Evolutionary conservation across 2,113 vertebrate genomes (phyloP).

Genomic region (Tupaia chinensis): DNA sequence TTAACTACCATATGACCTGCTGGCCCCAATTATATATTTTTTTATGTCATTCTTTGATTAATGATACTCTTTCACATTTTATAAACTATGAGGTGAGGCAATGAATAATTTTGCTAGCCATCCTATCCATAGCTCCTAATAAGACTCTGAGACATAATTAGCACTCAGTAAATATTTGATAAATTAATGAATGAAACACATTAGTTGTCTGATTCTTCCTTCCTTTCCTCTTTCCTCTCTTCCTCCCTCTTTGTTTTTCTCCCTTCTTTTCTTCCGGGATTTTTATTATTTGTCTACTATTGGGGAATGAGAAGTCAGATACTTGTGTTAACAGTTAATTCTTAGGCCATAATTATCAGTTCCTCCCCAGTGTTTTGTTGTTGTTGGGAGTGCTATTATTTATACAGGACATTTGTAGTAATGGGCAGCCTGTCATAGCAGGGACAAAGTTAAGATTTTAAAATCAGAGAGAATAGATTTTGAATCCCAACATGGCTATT

Average conservation of each 20-base stretch:
- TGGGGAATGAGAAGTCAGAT: background rate
- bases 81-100: background rate
- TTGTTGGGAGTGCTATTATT: background rate
- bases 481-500: background rate
- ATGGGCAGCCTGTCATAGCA: background rate
- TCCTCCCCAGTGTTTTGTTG: background rate
- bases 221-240: background rate
- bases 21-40: background rate
- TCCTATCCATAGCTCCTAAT: background rate
- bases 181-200: background rate
- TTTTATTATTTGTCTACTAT: background rate
- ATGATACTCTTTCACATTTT: background rate
- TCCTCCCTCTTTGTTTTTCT: background rate
- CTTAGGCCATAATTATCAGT: constrained; percentile 5
- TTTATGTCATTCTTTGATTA: background rate
- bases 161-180: constrained; percentile 15
- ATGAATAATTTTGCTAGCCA: background rate
- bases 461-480: constrained; percentile 8
- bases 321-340: constrained; percentile 3
- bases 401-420: background rate
- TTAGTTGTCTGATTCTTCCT: background rate
- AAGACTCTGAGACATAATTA: background rate
- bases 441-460: background rate
- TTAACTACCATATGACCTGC: too few relatives aligned
- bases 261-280: background rate